Evolutionary conservation across 2,888 invertebrate species (phyloP).

Genomic region (Congeria kusceri): DNA sequence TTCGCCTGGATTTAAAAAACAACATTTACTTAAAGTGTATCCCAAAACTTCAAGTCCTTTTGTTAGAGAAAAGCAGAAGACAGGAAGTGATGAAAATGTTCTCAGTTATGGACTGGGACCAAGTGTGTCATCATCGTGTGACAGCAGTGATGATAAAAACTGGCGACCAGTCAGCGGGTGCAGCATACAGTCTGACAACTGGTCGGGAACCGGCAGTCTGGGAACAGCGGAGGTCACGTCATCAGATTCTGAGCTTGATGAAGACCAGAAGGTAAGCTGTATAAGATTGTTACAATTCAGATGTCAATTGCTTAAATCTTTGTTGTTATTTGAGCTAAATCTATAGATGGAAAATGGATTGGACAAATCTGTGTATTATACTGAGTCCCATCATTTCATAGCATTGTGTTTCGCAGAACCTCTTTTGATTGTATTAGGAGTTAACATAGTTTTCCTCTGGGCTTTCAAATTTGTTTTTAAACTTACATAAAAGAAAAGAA

Average conservation of each 20-base stretch:
- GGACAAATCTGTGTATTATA: too few species aligned
- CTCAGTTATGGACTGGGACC: slow-evolving; percentile 29
- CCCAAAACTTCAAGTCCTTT: slow-evolving; percentile 58
- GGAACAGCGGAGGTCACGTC: slow-evolving; percentile 55
- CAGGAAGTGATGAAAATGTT: slow-evolving; percentile 45
- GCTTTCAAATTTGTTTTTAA: too few species aligned
- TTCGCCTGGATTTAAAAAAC: slow-evolving; percentile 37
- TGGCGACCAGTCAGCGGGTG: slow-evolving; percentile 63
- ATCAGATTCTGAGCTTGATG: slow-evolving; percentile 72
- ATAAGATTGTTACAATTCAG: too few species aligned
- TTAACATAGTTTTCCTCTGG: too few species aligned
- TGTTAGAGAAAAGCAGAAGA: slow-evolving; percentile 23
- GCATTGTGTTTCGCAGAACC: too few species aligned
- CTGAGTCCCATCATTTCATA: too few species aligned
- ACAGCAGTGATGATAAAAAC: slow-evolving; percentile 34
- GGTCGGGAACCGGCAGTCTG: slow-evolving; percentile 58
- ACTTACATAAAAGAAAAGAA: too few species aligned
- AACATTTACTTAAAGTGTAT: slow-evolving; percentile 22
- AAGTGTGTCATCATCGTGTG: slow-evolving; percentile 34
- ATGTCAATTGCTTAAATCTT: too few species aligned
- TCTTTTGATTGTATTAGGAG: too few species aligned
- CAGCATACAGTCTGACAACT: slow-evolving; percentile 68
- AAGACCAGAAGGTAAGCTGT: slow-evolving; percentile 65
- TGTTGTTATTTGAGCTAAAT: too few species aligned
- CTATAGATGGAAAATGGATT: too few species aligned